Evolutionary conservation across 2,888 invertebrate genomes (phyloP), one percentile per base, ranked within the genome.

Genomic region (Tenthredo notha): DNA sequence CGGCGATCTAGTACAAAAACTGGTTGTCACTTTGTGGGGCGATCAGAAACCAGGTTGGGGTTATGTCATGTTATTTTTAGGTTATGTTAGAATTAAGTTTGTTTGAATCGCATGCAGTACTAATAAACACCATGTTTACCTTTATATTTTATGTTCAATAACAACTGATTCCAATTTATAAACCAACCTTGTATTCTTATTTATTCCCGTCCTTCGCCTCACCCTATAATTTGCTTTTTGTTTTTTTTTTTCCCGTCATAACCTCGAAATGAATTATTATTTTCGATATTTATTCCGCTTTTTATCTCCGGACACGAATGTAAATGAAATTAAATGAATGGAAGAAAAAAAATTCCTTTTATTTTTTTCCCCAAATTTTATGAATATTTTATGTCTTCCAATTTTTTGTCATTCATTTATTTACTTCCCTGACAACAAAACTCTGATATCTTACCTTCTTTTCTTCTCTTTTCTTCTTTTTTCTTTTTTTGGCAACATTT

Each of bases 1-100:
- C 6, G 91, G 92, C 65, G 93, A 93, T 88, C 86, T 93, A 9
- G 88, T 93, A 9, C 92, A 92, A 80, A 92, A 92, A 89, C 89
- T 93, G 88, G 90, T 93, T 80, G 86, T 90, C 70, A 92, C 93
- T 6, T 77, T 93, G 54, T 92, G 92, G 77, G 92, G 93, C 12
- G 93, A 93, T 84, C 92, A 93, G 85, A 92, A 92, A 78, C 91
- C 92, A 91, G 93, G 93, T 92, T 87, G 89, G 87, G 54, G 87
- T 88, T 87, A 78, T 61, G n/a, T 43, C n/a, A 33, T 33, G 18
- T 47, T 77, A 77, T 33, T 33, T 54, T 61, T 40, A 80, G 58
- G 37, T 61, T 80, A 61, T n/a, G 74, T 47, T 74, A 15, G 15
- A 10, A 43, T 70, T 33, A 70, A 2, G n/a, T 7, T n/a, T 33